These are phyloP conservation scores for Haliclona indistincta DNA, from an alignment of 37 sponge, comb jelly and placozoan genomes.

Conservation along the genomic window DNA sequence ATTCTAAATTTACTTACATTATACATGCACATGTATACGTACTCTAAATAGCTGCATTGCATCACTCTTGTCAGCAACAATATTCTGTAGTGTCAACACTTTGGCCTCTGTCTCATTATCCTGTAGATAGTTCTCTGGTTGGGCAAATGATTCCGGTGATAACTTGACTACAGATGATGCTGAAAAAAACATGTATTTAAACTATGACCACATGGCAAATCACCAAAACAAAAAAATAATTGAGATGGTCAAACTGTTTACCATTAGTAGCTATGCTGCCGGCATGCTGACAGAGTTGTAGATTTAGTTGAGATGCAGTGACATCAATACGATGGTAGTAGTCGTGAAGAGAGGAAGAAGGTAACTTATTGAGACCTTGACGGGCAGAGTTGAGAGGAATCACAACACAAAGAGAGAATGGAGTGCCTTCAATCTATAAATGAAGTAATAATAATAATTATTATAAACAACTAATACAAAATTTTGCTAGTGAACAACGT, in stretches of 20 bases:
- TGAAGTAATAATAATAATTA: neutral
- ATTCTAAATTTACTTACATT: too few relatives aligned
- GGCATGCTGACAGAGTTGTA: neutral
- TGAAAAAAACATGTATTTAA: too few relatives aligned
- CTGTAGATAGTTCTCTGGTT: slow-evolving; percentile 12
- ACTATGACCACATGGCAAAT: too few relatives aligned
- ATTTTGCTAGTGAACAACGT: too few relatives aligned
- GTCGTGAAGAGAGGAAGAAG: slow-evolving; percentile 9
- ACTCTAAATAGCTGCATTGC: slow-evolving; percentile 8
- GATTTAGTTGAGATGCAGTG: neutral
- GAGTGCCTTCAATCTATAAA: slow-evolving; percentile 13
- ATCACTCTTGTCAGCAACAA: neutral
- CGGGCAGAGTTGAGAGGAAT: neutral
- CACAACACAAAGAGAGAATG: slow-evolving; percentile 40
- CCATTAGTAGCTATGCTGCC: neutral
- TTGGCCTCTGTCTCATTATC: neutral
- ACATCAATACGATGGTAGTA: slow-evolving; percentile 28
- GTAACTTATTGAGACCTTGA: neutral
- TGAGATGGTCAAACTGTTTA: too few relatives aligned
- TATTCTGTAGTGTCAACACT: slow-evolving; percentile 10
- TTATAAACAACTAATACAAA: neutral
- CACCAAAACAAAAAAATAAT: too few relatives aligned
- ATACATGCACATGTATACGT: too few relatives aligned
- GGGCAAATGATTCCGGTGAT: slow-evolving; percentile 12
- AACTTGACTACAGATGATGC: slow-evolving; percentile 10